Evolutionary conservation across 2,113 vertebrate species (phyloP).

Genomic region (Uria lomvia): DNA sequence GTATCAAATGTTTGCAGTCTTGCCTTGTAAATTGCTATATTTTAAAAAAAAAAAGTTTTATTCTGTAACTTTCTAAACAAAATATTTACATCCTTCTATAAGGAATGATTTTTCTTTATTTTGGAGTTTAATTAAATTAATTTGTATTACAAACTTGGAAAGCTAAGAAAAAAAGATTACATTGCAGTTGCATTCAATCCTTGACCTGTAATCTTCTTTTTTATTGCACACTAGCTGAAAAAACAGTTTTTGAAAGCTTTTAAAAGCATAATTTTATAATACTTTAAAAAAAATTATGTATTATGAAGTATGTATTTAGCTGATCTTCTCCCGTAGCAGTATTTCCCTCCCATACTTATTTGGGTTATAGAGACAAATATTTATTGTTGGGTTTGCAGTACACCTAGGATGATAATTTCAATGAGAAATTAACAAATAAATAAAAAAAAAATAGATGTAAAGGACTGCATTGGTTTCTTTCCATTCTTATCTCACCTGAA

Average conservation of each 20-base stretch:
- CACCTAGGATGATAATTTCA: background rate
- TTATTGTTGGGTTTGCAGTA: background rate
- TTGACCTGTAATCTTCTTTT: background rate
- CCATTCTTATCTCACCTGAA: constrained; percentile 73
- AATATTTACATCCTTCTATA: background rate
- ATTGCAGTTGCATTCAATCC: background rate
- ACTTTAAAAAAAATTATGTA: background rate
- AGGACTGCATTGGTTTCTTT: background rate
- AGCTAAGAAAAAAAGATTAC: background rate
- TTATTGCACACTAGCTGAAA: background rate
- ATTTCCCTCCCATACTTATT: background rate
- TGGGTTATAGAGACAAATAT: background rate
- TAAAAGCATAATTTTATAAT: background rate
- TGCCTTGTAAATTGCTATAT: background rate
- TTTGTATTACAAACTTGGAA: background rate
- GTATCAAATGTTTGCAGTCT: background rate
- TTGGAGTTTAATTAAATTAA: background rate
- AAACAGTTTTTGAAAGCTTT: background rate
- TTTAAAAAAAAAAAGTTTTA: background rate
- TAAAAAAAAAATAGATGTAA: background rate
- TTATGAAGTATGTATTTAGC: background rate
- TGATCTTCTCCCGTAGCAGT: background rate
- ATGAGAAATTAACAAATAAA: background rate
- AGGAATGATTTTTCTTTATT: background rate
- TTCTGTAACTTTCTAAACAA: background rate